Evolutionary conservation across 2,888 invertebrate genomes (phyloP), one percentile per base, ranked within the genome.

Genomic region (Limulus polyphemus): DNA sequence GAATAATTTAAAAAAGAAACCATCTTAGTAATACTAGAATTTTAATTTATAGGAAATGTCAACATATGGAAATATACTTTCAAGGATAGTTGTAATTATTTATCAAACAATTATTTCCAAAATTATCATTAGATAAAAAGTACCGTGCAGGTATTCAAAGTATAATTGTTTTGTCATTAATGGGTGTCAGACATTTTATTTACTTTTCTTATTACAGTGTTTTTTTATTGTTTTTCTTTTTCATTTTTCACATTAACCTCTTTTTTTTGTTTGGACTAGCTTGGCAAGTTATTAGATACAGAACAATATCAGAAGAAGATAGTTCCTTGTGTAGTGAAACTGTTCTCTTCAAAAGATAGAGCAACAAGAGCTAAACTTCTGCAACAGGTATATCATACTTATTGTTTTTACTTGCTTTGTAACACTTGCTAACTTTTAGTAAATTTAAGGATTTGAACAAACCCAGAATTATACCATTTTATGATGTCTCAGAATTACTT

Each of bases 261-360:
- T 52, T 13, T 63, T 65, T 63, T 52, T 63, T 67, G 62, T 52
- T 63, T 67, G 62, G 79, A 84, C 68, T 80, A 95, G 88, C 79
- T 99, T 70, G 97, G 97, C 16, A 86, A 90, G 75, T 79, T 93
- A 61, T 78, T 99, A 66, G 89, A 90, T 57, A 90, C 92, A 72
- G 82, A 83, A 0, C 97, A 98, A 72, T 99, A 98, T 77, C 97
- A 99, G 77, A 87, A 86, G 74, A 88, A 89, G 74, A 92, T 99
- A 73, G 94, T 98, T 58, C 98, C 98, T 1, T 97, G 97, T 75
- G 90, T 99, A 46, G 90, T 98, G 10, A 98, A 98, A 76, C 79
- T 99, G 65, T 99, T 98, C 77, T 87, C 87, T 1, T 95, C 94
- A 1, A 91, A 93, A 68, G 99, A 99, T 77, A 81, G 99, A 71